Evolutionary conservation across 2,888 invertebrate genomes (phyloP).

Genomic region (Choreutis nemorana): DNA sequence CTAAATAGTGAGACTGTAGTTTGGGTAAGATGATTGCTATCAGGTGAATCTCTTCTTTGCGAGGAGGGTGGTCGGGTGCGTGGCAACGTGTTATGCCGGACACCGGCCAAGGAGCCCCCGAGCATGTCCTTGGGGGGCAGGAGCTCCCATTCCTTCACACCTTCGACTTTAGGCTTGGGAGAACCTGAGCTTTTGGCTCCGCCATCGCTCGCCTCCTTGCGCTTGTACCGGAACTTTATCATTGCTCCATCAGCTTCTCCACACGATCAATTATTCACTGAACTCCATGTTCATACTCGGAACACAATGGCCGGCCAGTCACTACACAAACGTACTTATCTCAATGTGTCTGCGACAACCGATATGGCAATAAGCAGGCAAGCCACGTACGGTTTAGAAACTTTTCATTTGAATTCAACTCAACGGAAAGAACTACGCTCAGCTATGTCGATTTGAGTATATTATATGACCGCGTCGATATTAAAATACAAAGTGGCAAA

Average conservation of each 20-base stretch:
- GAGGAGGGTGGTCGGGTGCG: constrained; percentile 39
- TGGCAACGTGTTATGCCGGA: constrained; percentile 53
- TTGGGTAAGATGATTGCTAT: constrained; percentile 32
- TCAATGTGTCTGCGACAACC: constrained; percentile 28
- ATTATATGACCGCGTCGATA: constrained; percentile 4
- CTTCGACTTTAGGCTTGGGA: constrained; percentile 59
- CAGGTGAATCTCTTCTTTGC: constrained; percentile 28
- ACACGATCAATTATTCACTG: constrained; percentile 20
- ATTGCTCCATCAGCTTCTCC: constrained; percentile 40
- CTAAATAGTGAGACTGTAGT: constrained; percentile 48
- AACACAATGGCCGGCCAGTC: constrained; percentile 46
- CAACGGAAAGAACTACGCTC: constrained; percentile 18
- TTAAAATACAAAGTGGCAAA: constrained; percentile 5
- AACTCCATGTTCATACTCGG: constrained; percentile 33
- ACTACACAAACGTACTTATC: constrained; percentile 32
- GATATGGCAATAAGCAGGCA: constrained; percentile 50
- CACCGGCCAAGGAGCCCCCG: constrained; percentile 43
- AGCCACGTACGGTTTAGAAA: constrained; percentile 43
- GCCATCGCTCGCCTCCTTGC: constrained; percentile 60
- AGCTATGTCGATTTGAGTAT: constrained; percentile 22
- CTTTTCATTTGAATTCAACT: constrained; percentile 43
- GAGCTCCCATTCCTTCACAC: constrained; percentile 45
- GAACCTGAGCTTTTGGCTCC: constrained; percentile 26
- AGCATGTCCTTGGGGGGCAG: constrained; percentile 55
- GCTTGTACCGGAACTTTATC: constrained; percentile 74